Evolutionary conservation across 2,113 vertebrate genomes (phyloP).

Genomic region (Camelus dromedarius): DNA sequence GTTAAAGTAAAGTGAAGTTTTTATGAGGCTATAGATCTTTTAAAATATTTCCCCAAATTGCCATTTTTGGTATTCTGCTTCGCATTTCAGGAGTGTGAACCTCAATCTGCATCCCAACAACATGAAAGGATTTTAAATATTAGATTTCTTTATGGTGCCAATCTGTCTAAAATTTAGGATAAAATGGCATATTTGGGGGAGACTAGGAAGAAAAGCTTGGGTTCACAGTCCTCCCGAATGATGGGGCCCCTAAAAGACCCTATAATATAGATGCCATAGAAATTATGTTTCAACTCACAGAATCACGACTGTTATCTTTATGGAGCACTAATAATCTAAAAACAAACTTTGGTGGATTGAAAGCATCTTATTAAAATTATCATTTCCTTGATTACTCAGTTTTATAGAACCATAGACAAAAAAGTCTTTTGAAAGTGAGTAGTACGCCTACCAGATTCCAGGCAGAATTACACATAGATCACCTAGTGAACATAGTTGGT

Average conservation of each 20-base stretch:
- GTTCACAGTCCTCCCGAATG: not conserved
- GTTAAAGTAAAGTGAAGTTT: constrained; percentile 47
- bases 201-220: not conserved
- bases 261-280: not conserved
- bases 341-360: not conserved
- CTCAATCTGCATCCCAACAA: not conserved
- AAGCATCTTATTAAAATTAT: not conserved
- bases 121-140: constrained; percentile 4
- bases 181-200: not conserved
- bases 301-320: not conserved
- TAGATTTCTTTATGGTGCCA: not conserved
- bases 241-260: not conserved
- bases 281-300: constrained; percentile 24
- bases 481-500: not conserved
- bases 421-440: not conserved
- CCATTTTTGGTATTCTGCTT: not conserved
- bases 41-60: constrained; percentile 47
- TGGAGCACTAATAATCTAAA: not conserved
- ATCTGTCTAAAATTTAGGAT: constrained; percentile 1
- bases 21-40: not conserved
- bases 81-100: not conserved
- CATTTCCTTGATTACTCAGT: constrained; percentile 3
- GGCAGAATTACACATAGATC: not conserved
- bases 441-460: not conserved
- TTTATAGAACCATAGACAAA: not conserved